phyloP scores from a whole-genome alignment of 1,140 invertebrate species.

The Lepidurus apus region DNA sequence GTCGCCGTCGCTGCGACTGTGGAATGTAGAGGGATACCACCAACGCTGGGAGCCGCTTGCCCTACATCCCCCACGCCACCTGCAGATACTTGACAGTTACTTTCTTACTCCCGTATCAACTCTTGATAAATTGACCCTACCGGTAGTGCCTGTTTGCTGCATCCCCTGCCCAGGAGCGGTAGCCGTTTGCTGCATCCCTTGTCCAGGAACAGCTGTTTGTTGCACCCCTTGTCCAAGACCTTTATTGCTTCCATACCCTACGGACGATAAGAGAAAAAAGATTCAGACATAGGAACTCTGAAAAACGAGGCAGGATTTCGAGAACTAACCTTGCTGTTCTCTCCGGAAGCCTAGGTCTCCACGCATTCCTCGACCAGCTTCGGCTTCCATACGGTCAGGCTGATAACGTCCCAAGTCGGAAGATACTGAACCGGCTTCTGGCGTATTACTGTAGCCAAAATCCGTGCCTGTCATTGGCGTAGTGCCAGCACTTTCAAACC shows the following conservation, averaged over 20 bases:
- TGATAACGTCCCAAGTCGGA: not conserved
- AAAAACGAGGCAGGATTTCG: not conserved
- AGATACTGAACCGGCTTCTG: not conserved
- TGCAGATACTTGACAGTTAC: not conserved
- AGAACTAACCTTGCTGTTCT: too few relatives aligned
- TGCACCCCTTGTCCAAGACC: too few relatives aligned
- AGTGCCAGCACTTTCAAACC: not conserved
- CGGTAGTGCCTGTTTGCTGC: not conserved
- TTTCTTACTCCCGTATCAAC: too few relatives aligned
- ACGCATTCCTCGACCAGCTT: not conserved
- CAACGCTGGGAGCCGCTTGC: not conserved
- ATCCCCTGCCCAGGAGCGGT: too few relatives aligned
- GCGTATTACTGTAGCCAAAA: not conserved
- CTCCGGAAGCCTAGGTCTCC: not conserved
- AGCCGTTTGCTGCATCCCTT: too few relatives aligned
- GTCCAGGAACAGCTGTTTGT: too few relatives aligned
- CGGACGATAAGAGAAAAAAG: too few relatives aligned
- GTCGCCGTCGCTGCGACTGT: not conserved
- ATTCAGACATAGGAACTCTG: not conserved
- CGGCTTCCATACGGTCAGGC: not conserved
- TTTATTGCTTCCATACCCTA: too few relatives aligned
- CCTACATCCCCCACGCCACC: not conserved
- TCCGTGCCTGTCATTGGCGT: not conserved
- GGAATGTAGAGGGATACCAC: not conserved
- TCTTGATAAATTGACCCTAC: too few relatives aligned